Conservation (phyloP, 2,888 invertebrate species). For the Panzeria rudis region DNA sequence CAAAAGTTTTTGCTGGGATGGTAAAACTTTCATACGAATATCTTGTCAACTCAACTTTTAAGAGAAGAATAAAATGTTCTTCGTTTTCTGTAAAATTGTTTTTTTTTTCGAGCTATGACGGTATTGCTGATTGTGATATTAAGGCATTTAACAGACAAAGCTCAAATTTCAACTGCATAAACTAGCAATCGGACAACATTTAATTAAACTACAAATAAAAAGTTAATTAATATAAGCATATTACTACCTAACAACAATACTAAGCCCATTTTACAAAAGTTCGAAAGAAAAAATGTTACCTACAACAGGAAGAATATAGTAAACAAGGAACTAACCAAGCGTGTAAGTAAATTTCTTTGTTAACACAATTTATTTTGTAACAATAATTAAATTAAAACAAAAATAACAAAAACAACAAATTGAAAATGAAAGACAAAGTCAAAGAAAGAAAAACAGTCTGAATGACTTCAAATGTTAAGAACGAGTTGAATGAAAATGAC, state of each 20-base stretch:
- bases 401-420: not conserved
- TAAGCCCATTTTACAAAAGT: not conserved
- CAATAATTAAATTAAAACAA: constrained; percentile 1
- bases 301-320: constrained; percentile 3
- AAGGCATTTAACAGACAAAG: constrained; percentile 19
- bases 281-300: not conserved
- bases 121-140: constrained; percentile 56
- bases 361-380: constrained; percentile 26
- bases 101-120: constrained; percentile 20
- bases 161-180: constrained; percentile 1
- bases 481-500: constrained; percentile 17
- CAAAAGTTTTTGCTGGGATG: too few species aligned
- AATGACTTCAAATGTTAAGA: constrained; percentile 40
- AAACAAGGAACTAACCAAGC: constrained; percentile 26
- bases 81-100: not conserved
- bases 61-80: too few species aligned
- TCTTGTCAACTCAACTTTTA: too few species aligned
- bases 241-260: constrained; percentile 6
- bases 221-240: constrained; percentile 33
- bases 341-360: constrained; percentile 37
- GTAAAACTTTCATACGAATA: too few species aligned
- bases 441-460: not conserved
- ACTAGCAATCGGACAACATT: constrained; percentile 10
- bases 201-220: not conserved
- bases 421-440: constrained; percentile 7